These are phyloP conservation scores for Andrena haemorrhoa DNA, from an alignment of 2,888 invertebrate genomes.

Conservation along the genomic window DNA sequence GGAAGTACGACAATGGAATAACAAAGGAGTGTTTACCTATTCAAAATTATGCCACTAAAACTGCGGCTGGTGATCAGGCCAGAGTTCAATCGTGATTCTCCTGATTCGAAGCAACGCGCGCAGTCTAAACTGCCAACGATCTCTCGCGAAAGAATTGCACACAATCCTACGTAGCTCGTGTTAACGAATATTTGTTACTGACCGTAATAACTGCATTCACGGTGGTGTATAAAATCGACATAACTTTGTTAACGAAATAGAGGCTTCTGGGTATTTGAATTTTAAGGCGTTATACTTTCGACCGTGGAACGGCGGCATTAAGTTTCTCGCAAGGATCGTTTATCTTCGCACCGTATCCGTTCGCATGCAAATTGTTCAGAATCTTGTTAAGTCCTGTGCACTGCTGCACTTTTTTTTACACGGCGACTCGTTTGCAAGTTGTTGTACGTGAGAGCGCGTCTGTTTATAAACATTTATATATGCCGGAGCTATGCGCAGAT, in stretches of 20 bases:
- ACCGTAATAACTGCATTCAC: neutral
- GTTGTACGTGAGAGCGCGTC: neutral
- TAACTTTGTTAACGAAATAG: neutral
- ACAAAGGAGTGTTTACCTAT: too few species aligned
- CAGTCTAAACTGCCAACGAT: neutral
- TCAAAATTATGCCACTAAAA: too few species aligned
- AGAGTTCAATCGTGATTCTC: neutral
- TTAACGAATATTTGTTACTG: neutral
- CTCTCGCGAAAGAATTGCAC: neutral
- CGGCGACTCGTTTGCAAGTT: neutral
- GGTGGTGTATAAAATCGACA: neutral
- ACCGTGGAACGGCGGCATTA: neutral
- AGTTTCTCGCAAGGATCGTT: slow-evolving; percentile 3
- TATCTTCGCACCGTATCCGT: neutral
- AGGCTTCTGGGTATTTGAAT: neutral
- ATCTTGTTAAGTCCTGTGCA: neutral
- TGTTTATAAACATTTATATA: neutral
- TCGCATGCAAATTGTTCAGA: slow-evolving; percentile 32
- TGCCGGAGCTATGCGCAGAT: neutral
- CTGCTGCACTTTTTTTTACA: neutral
- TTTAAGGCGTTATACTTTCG: neutral
- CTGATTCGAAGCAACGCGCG: neutral
- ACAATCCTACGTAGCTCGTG: neutral
- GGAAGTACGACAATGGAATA: too few species aligned
- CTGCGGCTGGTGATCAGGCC: neutral